Percentiles rank a stretch among this genome's conserved stretches.
Conservation (phyloP, 2,888 invertebrate species). For the Melikaiella ostensackeni region DNA sequence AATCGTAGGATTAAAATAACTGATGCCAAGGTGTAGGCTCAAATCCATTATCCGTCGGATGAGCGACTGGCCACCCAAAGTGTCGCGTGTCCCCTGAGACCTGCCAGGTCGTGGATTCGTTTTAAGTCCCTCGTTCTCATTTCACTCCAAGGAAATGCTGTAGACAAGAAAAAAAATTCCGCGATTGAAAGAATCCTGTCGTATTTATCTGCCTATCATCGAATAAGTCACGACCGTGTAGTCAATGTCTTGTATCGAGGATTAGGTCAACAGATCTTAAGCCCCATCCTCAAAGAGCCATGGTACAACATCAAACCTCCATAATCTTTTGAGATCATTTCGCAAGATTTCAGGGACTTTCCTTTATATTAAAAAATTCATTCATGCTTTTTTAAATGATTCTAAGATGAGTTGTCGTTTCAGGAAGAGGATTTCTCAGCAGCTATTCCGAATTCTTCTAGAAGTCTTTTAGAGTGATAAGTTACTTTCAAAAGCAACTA, state of each 20-base stretch:
- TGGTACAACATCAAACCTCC: constrained; percentile 50
- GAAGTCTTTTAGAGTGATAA: not conserved
- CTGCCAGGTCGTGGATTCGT: constrained; percentile 49
- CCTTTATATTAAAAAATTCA: not conserved
- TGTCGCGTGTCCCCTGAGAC: constrained; percentile 64
- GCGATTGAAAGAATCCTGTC: constrained; percentile 31
- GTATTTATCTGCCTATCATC: constrained; percentile 41
- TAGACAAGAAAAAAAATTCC: constrained; percentile 41
- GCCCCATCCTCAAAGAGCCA: constrained; percentile 50
- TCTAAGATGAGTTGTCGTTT: not conserved
- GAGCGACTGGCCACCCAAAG: constrained; percentile 70
- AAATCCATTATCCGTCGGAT: constrained; percentile 68
- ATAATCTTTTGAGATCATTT: constrained; percentile 42
- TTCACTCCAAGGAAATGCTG: constrained; percentile 34
- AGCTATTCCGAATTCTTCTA: not conserved
- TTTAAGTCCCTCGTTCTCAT: constrained; percentile 46
- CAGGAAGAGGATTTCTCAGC: not conserved
- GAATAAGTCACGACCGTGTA: constrained; percentile 37
- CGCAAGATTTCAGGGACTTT: not conserved
- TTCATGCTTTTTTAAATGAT: not conserved
- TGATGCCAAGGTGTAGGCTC: constrained; percentile 70
- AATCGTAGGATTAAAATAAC: constrained; percentile 75
- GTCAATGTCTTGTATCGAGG: constrained; percentile 46
- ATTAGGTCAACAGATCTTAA: constrained; percentile 49
- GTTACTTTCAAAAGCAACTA: not conserved